phyloP scores from a whole-genome alignment of 1,140 invertebrate species.

The Spodoptera litura region DNA sequence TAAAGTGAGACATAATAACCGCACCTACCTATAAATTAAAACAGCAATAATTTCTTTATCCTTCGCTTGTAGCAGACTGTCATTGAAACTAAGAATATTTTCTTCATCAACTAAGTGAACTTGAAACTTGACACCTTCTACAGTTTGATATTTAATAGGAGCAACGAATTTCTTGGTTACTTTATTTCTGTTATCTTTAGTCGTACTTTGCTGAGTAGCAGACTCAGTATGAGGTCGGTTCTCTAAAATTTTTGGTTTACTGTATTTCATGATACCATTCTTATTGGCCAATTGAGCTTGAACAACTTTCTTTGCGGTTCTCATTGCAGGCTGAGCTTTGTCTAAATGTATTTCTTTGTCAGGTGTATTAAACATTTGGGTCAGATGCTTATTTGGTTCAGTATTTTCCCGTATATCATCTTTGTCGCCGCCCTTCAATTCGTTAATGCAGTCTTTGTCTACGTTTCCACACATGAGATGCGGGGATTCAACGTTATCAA shows the following conservation, averaged over 20 bases:
- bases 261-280: conserved; percentile 74
- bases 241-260: conserved; percentile 56
- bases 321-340: background rate
- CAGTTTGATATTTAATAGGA: conserved; percentile 69
- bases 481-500: conserved; percentile 58
- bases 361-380: background rate
- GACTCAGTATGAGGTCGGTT: conserved; percentile 3
- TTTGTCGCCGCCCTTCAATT: background rate
- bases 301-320: conserved; percentile 56
- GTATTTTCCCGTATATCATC: background rate
- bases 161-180: conserved; percentile 66
- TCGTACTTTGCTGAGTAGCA: conserved; percentile 25
- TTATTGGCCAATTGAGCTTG: conserved; percentile 72
- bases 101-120: conserved; percentile 54
- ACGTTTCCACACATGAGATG: conserved; percentile 1
- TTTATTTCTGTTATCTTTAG: conserved; percentile 50
- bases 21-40: conserved; percentile 63
- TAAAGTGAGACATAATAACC: too few relatives aligned
- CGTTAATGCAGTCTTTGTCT: background rate
- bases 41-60: conserved; percentile 55
- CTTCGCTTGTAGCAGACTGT: background rate
- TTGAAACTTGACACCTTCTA: conserved; percentile 61
- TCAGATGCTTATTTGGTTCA: background rate
- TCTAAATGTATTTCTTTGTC: conserved; percentile 26
- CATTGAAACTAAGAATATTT: conserved; percentile 39